phyloP scores from a whole-genome alignment of 2,888 invertebrate species.

The Acanthosepion lycidas region DNA sequence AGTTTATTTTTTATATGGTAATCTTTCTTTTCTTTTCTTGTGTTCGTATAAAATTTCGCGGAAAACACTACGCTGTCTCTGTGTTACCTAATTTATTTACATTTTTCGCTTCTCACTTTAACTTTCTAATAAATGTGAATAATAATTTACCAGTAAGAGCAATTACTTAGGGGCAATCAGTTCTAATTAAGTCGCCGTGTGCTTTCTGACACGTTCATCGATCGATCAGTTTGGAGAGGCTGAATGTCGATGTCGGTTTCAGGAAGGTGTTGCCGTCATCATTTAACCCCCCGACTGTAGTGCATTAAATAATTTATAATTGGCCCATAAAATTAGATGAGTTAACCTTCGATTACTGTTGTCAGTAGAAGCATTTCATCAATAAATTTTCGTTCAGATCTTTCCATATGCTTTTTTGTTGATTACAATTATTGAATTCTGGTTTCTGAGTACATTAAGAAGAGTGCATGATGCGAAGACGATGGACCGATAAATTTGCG shows the following conservation, averaged over 20 bases:
- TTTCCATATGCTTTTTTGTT: not conserved
- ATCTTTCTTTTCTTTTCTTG: no score
- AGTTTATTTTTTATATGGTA: no score
- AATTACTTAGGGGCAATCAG: not conserved
- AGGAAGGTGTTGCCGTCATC: not conserved
- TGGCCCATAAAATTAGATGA: not conserved
- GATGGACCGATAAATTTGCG: no score
- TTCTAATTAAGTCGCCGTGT: not conserved
- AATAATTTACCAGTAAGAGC: not conserved
- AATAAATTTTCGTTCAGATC: not conserved
- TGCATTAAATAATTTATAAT: not conserved
- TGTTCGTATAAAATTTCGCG: no score
- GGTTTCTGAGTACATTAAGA: not conserved
- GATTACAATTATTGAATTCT: not conserved
- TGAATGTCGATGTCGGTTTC: not conserved
- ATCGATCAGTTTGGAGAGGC: not conserved
- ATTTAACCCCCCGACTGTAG: not conserved
- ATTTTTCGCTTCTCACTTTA: no score
- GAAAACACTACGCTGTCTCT: no score
- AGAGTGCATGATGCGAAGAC: no score
- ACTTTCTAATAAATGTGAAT: not conserved
- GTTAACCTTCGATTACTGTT: not conserved
- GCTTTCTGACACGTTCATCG: slow-evolving; percentile 2
- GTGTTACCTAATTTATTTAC: no score
- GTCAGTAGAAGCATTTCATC: not conserved